These are phyloP conservation scores for Solen grandis DNA, from an alignment of 1,140 invertebrate genomes.

Conservation along the genomic window DNA sequence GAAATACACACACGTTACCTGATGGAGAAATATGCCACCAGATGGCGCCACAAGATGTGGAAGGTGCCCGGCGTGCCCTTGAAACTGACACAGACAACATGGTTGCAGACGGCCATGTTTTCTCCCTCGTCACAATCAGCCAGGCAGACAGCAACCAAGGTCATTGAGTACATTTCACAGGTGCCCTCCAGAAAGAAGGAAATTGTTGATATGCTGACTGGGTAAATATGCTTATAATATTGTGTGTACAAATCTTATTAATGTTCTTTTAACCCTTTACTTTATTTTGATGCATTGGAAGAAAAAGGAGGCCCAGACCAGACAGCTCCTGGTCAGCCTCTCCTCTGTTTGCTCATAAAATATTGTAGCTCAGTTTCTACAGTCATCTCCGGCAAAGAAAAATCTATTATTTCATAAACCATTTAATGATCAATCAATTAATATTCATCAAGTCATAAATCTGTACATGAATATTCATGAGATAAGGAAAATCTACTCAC, in stretches of 20 bases:
- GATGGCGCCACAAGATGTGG: conserved; percentile 82
- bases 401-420: too few relatives aligned
- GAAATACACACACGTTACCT: conserved; percentile 85
- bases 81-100: conserved; percentile 84
- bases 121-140: conserved; percentile 94
- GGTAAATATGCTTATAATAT: conserved; percentile 67
- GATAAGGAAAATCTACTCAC: too few relatives aligned
- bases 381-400: too few relatives aligned
- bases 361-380: too few relatives aligned
- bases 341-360: too few relatives aligned
- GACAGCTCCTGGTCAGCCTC: too few relatives aligned
- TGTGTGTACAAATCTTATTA: too few relatives aligned
- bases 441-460: too few relatives aligned
- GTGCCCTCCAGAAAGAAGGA: conserved; percentile 77
- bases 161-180: conserved; percentile 90
- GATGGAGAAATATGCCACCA: conserved; percentile 88
- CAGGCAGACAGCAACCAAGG: conserved; percentile 92
- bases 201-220: conserved; percentile 92
- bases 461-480: too few relatives aligned
- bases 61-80: conserved; percentile 70
- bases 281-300: not conserved
- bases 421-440: too few relatives aligned
- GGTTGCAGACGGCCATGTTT: conserved; percentile 94
- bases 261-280: not conserved
- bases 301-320: too few relatives aligned